Evolutionary conservation across 2,888 invertebrate species (phyloP), one percentile per base, ranked within the genome.

Genomic region (Osmoderma eremita): DNA sequence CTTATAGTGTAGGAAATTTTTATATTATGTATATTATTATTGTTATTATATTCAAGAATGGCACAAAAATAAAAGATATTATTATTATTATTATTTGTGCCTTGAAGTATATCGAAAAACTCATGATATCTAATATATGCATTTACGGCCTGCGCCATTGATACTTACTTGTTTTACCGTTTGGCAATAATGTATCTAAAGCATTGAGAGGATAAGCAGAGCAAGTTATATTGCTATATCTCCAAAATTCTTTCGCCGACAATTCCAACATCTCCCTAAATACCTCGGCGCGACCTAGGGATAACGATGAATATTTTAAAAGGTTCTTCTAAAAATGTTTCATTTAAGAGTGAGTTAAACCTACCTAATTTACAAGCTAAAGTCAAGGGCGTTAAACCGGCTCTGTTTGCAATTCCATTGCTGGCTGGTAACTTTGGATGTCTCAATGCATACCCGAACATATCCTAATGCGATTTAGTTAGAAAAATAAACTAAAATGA

Each of bases 181-280:
- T 94, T 3, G 97, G 95, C 67, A 95, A 84, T 68, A 99, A 88
- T 0, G 98, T 98, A 80, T 99, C 99, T 76, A 99, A 84, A 1
- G 97, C 97, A 80, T 96, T 97, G 62, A 99, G 84, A 0, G 98
- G 98, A 82, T 99, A 99, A 3, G 95, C 97, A 0, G 98, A 97
- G 82, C 98, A 99, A 8, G 97, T 97, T 75, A 98, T 97, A 79
- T 98, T 98, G 78, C 97, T 97, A 84, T 98, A 99, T 61, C 98
- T 86, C 99, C 99, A 99, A 84, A 98, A 97, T 83, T 98, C 98
- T 80, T 94, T 87, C 12, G 93, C 92, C 8, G 93, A 95, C 6
- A 98, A 86, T 81, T 99, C 98, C 82, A 99, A 86, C 95, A 99
- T 98, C 84, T 98, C 98, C 73, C 94, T 89, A 84, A 99, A 99